A percentile compares a stretch with the other conserved stretches of the same genome.
phyloP scores from a whole-genome alignment of 1,140 invertebrate species.

The roundworm (Caenorhabditis elegans) region DNA sequence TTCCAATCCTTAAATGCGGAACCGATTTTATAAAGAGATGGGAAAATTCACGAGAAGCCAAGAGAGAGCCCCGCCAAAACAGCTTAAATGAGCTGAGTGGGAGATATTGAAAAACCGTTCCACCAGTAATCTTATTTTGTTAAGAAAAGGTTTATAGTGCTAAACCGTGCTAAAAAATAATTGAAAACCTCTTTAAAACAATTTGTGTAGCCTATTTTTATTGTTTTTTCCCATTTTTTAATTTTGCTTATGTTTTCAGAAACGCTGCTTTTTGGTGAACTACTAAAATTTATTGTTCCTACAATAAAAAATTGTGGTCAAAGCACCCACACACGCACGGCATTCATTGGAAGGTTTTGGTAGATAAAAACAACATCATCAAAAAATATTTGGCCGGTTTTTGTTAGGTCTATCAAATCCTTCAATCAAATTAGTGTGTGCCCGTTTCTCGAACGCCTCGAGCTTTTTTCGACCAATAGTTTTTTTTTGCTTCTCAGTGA shows the following conservation, averaged over 20 bases:
- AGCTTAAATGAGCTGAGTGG: too few species aligned
- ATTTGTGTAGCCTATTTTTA: too few species aligned
- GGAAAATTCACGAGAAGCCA: background rate
- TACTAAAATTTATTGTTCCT: background rate
- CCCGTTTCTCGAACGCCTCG: background rate
- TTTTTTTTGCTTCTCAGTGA: background rate
- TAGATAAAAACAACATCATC: background rate
- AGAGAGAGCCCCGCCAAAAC: background rate
- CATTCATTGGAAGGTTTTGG: too few species aligned
- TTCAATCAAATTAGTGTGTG: background rate
- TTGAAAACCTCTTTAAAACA: too few species aligned
- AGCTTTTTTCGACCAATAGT: background rate
- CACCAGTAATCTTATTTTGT: too few species aligned
- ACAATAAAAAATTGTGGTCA: conserved; percentile 16
- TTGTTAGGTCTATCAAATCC: background rate
- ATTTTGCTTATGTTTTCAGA: too few species aligned
- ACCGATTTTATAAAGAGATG: background rate
- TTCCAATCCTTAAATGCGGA: background rate
- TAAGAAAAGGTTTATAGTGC: too few species aligned
- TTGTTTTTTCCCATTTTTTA: too few species aligned
- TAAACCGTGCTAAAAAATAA: too few species aligned
- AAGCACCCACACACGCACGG: background rate
- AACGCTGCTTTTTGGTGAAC: too few species aligned
- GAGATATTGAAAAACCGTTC: too few species aligned
- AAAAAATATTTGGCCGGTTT: background rate